Base-by-base conservation (phyloP, 2,797 vertebrate genomes). In the Eremophila alpestris region DNA sequence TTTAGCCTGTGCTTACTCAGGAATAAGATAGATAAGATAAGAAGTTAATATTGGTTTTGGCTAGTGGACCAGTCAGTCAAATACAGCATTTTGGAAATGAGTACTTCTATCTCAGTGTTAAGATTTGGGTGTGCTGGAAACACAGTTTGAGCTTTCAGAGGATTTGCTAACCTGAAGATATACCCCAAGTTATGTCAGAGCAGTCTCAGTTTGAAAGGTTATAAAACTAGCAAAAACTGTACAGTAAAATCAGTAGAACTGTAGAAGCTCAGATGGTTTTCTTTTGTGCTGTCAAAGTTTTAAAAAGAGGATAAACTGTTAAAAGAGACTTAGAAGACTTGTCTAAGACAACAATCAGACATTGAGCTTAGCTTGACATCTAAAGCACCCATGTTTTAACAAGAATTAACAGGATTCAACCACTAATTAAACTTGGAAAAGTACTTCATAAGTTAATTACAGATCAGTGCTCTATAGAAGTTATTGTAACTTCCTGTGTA, bases 1-100 rank as follows among this genome's bases (percentile, higher is more conserved):
- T 64, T 77, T 93, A 56, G 54, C 41, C 48, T 84, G 56, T 82
- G 55, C 22, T 93, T 88, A 81, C 93, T 96, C 89, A 88, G 94
- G 94, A 96, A 91, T 76, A 93, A 80, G 77, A 56, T 41, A 82
- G 30, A 19, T 59, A 54, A 74, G 34, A 56, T 49, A 43, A 52
- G 59, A 96, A 41, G 22, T 45, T 79, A 76, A 20, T 80, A 67
- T 60, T 83, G 75, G 43, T 77, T 84, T 90, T 92, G 74, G 48
- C 68, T 79, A 63, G 45, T 63, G 74, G 59, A 59, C 17, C 43
- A 49, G 43, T 90, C 34, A 71, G 64, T 83, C 32, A 76, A 29
- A 76, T 52, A 16, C 2, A 9, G 10, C 76, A 65, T 36, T 86
- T 94, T 87, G 63, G 62, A 83, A 79, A 78, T 34, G 43, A 0